These are phyloP conservation scores for Tenebrosternarchus preto DNA, from an alignment of 2,113 vertebrate species.

Conservation along the genomic window DNA sequence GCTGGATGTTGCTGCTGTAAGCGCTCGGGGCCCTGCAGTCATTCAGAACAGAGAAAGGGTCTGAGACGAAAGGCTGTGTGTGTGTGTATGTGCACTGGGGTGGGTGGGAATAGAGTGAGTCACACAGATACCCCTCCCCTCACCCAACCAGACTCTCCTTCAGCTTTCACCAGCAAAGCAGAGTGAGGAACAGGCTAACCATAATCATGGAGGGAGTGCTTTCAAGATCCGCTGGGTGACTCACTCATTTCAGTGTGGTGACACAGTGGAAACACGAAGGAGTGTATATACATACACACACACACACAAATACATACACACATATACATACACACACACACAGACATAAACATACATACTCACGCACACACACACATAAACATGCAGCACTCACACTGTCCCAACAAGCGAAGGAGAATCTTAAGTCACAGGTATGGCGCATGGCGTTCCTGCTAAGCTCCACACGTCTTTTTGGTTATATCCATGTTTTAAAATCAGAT, in stretches of 20 bases:
- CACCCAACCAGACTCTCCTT: constrained; percentile 15
- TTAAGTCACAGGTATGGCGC: constrained; percentile 13
- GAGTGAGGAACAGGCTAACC: constrained; percentile 17
- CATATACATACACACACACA: constrained; percentile 5
- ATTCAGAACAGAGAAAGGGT: constrained; percentile 16
- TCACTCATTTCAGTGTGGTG: constrained; percentile 41
- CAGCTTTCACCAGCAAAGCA: constrained; percentile 12
- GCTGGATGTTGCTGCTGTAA: not conserved
- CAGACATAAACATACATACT: constrained; percentile 4
- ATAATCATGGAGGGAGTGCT: constrained; percentile 4
- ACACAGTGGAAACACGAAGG: constrained; percentile 32
- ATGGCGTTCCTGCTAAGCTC: constrained; percentile 1
- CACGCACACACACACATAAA: constrained; percentile 23
- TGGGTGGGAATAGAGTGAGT: constrained; percentile 30
- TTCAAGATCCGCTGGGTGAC: constrained; percentile 39
- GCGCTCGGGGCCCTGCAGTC: constrained; percentile 35
- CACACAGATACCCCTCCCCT: not conserved
- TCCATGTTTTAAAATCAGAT: not conserved
- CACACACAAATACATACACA: constrained; percentile 16
- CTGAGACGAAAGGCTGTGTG: constrained; percentile 22
- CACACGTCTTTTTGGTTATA: not conserved
- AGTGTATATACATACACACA: constrained; percentile 14
- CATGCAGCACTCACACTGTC: not conserved
- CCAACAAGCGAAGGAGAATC: constrained; percentile 18
- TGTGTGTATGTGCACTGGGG: too few species aligned